Conservation (phyloP, 1,140 invertebrate genomes). For the Polypedilum pembai region DNA sequence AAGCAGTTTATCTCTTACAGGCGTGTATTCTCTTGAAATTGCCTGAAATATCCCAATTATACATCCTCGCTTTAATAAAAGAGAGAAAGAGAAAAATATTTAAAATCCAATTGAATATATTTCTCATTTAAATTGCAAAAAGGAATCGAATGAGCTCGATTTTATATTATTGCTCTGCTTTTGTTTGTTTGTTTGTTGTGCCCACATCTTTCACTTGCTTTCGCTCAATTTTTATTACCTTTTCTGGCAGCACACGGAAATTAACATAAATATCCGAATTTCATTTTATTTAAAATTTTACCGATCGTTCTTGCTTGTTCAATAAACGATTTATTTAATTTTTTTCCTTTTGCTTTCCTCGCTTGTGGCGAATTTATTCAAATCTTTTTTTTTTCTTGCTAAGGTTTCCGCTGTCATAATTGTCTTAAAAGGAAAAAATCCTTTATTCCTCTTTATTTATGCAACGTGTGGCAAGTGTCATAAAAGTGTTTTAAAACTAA, state of each 20-base stretch:
- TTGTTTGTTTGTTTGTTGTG: constrained; percentile 17
- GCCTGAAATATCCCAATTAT: not conserved
- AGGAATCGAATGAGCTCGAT: constrained; percentile 4
- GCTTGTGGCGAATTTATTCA: too few relatives aligned
- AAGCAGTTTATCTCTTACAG: too few relatives aligned
- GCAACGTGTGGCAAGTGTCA: not conserved
- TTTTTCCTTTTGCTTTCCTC: not conserved
- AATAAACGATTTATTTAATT: not conserved
- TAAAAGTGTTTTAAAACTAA: not conserved
- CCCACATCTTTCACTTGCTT: constrained; percentile 16
- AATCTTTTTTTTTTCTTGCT: too few relatives aligned
- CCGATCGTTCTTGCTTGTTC: not conserved
- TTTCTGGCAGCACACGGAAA: constrained; percentile 10
- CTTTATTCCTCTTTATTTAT: too few relatives aligned
- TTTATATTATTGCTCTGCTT: not conserved
- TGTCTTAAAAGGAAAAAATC: too few relatives aligned
- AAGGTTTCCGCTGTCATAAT: too few relatives aligned
- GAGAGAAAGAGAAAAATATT: not conserved
- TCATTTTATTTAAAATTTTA: not conserved
- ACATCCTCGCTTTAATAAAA: not conserved
- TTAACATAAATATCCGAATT: constrained; percentile 23
- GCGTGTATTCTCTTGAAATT: not conserved
- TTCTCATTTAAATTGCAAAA: constrained; percentile 24
- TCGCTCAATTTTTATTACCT: constrained; percentile 1
- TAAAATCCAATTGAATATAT: constrained; percentile 1